A percentile compares a stretch with the other conserved stretches of the same genome.
Conservation (phyloP, 2,113 vertebrate species). For the Nyctibius bracteatus region DNA sequence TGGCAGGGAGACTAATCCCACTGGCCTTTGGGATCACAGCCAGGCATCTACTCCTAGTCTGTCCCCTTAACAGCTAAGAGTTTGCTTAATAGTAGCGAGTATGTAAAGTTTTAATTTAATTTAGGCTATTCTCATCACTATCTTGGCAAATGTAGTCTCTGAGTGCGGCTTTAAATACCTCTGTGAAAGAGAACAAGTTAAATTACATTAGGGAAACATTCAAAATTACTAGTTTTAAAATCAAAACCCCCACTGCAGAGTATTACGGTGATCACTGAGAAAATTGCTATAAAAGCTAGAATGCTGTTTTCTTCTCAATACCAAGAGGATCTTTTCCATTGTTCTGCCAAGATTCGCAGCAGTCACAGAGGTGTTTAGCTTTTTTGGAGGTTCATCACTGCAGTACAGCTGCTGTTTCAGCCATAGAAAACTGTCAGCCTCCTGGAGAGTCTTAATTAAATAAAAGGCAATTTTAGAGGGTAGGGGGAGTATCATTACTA, state of each 20-base stretch:
- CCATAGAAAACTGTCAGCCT: neutral
- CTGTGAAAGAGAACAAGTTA: neutral
- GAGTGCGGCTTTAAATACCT: neutral
- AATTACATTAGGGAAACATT: conserved; percentile 23
- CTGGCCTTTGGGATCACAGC: neutral
- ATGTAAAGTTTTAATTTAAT: neutral
- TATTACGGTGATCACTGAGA: conserved; percentile 9
- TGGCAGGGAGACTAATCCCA: neutral
- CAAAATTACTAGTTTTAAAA: conserved; percentile 23
- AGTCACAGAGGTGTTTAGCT: neutral
- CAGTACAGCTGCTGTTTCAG: conserved; percentile 35
- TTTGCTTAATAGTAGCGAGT: neutral
- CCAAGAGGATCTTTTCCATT: conserved; percentile 13
- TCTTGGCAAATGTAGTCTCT: neutral
- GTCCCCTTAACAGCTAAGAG: neutral
- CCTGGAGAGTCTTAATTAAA: conserved; percentile 60
- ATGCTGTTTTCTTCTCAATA: conserved; percentile 11
- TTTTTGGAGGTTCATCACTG: conserved; percentile 5
- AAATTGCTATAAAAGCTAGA: conserved; percentile 12
- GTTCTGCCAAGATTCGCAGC: neutral
- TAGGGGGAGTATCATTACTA: neutral
- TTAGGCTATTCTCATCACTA: neutral
- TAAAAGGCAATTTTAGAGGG: conserved; percentile 47
- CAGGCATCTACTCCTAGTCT: neutral
- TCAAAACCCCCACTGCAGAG: neutral